Evolutionary conservation across 2,113 vertebrate species (phyloP).

Genomic region (Chascanopsetta lugubris): DNA sequence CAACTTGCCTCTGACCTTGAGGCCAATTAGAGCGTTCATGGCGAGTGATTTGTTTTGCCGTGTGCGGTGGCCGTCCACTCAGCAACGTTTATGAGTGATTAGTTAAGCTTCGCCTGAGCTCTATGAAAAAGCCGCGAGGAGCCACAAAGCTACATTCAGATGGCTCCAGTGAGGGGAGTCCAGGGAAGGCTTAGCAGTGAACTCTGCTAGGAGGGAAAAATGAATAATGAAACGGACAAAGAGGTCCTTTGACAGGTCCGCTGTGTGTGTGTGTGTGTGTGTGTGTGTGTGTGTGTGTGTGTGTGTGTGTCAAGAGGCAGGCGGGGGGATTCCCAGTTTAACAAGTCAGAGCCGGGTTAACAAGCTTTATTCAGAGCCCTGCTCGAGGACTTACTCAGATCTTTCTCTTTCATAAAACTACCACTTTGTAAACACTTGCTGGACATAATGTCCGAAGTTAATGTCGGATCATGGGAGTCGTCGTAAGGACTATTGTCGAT

Average conservation of each 20-base stretch:
- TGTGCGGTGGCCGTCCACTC: conserved; percentile 65
- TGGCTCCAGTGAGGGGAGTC: conserved; percentile 51
- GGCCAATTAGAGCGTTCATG: conserved; percentile 70
- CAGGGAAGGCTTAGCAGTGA: conserved; percentile 68
- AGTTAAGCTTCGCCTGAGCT: conserved; percentile 76
- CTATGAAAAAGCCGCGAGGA: conserved; percentile 67
- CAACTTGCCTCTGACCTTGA: conserved; percentile 56
- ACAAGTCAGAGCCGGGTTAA: conserved; percentile 56
- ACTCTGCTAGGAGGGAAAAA: conserved; percentile 66
- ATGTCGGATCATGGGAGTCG: neutral
- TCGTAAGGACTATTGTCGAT: neutral
- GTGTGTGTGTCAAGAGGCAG: conserved; percentile 40
- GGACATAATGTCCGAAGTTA: neutral
- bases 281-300: conserved; percentile 37
- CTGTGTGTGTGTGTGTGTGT: conserved; percentile 42
- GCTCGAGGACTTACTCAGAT: conserved; percentile 11
- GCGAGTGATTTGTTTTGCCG: conserved; percentile 64
- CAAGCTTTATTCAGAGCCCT: conserved; percentile 31
- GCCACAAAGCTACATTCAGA: conserved; percentile 76
- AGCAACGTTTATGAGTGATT: conserved; percentile 79
- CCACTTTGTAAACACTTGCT: conserved; percentile 1
- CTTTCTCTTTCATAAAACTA: conserved; percentile 6
- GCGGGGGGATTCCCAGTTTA: conserved; percentile 54
- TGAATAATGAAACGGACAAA: conserved; percentile 68
- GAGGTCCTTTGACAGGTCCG: conserved; percentile 61